Evolutionary conservation across 2,113 vertebrate genomes (phyloP).

Genomic region (Aphelocoma coerulescens): DNA sequence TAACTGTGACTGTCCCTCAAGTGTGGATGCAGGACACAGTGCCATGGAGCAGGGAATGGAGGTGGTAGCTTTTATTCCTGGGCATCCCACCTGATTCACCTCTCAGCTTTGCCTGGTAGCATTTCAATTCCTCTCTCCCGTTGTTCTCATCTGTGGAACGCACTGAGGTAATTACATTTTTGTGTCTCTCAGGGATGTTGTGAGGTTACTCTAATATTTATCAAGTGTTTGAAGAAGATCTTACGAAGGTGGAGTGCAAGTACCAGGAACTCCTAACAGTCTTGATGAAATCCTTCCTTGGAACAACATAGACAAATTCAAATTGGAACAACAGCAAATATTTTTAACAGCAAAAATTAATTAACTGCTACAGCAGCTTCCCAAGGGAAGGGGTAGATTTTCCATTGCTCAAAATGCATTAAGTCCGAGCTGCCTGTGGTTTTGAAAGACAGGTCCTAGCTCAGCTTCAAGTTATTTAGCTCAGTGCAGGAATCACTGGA

Average conservation of each 20-base stretch:
- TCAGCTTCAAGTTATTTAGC: background rate
- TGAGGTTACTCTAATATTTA: conserved; percentile 30
- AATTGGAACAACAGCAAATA: background rate
- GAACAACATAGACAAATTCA: background rate
- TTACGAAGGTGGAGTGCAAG: conserved; percentile 26
- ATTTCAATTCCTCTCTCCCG: conserved; percentile 17
- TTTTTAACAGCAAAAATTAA: conserved; percentile 39
- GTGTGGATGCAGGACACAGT: background rate
- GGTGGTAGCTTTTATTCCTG: background rate
- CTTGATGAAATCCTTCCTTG: background rate
- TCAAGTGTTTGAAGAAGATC: conserved; percentile 51
- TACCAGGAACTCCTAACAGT: background rate
- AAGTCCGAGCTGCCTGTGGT: background rate
- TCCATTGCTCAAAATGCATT: background rate
- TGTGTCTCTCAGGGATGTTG: conserved; percentile 18
- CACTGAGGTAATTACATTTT: conserved; percentile 37
- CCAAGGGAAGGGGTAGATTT: background rate
- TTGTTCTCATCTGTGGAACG: background rate
- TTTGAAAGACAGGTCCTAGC: background rate
- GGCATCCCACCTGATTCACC: background rate
- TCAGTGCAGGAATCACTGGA: background rate
- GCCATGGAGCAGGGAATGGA: background rate
- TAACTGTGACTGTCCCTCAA: background rate
- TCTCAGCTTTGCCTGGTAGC: background rate
- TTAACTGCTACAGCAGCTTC: background rate